Base-by-base conservation (phyloP, 2,113 vertebrate genomes). In the Vulpes ferrilata region DNA sequence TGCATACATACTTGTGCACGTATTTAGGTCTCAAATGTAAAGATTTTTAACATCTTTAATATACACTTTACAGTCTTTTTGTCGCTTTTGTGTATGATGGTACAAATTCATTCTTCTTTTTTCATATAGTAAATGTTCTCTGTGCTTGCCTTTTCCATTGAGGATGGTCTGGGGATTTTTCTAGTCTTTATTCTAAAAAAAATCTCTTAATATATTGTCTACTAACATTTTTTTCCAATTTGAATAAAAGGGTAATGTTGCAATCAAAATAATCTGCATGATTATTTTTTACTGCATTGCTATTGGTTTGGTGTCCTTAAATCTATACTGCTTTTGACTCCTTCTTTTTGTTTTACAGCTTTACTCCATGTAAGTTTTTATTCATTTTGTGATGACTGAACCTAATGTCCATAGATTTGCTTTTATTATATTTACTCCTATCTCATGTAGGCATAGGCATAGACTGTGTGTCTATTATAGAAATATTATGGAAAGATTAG, bases 111-210 rank as follows among this genome's bases (percentile, higher is more conserved):
- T 90, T 59, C 43, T 94, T 82, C 16, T 90, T 85, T 93, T 95
- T 55, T 65, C 6, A 7, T 43, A 60, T 32, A 62, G 78, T 93
- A 65, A 91, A 25, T 96, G 59, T 93, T 88, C 25, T 96, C 1
- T 87, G 6, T 95, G 20, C 92, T 81, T 84, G 20, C 78, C 65
- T 96, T 96, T 95, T 93, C 10, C 19, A 88, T 48, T 82, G 48
- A 96, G 32, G 30, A 11, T 13, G 6, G 27, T 88, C 69, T 96
- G 65, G 81, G 76, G 65, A 67, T 80, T 90, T 96, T 88, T 93
- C 55, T 86, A 88, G 71, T 96, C 86, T 96, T 96, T 95, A 95
- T 95, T 97, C 86, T 97, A 64, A 93, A 97, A 96, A 76, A 79
- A 71, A 76, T 96, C 67, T 96, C 86, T 86, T 90, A 95, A 80